Evolutionary conservation across 1,140 invertebrate genomes (phyloP).

Genomic region (Coenobita brevimanus): DNA sequence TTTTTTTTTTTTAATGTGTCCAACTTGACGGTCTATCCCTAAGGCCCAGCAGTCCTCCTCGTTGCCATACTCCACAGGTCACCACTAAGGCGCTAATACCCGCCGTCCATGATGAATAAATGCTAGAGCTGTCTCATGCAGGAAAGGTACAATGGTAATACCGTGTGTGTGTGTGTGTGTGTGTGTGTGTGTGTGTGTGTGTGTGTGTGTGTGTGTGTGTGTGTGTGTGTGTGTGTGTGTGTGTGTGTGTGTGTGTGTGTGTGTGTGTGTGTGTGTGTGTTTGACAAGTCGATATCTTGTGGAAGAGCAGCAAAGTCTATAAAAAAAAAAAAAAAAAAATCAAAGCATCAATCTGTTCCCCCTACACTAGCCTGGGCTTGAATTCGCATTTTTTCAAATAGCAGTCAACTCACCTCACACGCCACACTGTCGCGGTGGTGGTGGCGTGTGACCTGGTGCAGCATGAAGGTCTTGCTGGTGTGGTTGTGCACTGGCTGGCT

Average conservation of each 20-base stretch:
- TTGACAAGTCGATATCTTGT: neutral
- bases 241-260: neutral
- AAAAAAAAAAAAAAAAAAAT: too few relatives aligned
- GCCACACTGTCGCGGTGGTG: constrained; percentile 29
- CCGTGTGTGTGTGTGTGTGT: too few relatives aligned
- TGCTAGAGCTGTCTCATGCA: too few relatives aligned
- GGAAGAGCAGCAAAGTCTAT: too few relatives aligned
- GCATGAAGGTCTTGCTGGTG: neutral
- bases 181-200: constrained; percentile 1
- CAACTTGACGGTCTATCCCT: too few relatives aligned
- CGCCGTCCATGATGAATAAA: too few relatives aligned
- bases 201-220: constrained; percentile 1
- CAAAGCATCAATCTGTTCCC: too few relatives aligned
- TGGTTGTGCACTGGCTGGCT: constrained; percentile 9
- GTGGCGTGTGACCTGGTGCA: constrained; percentile 7
- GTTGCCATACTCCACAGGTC: too few relatives aligned
- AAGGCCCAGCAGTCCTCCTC: too few relatives aligned
- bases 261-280: neutral
- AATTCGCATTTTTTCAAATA: neutral
- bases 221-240: neutral
- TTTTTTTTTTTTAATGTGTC: too few relatives aligned
- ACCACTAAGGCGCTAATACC: too few relatives aligned
- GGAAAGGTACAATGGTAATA: too few relatives aligned
- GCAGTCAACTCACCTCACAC: constrained; percentile 37
- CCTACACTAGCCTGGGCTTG: neutral